Conservation (phyloP, 2,888 invertebrate species). For the Leucophenga montana region DNA sequence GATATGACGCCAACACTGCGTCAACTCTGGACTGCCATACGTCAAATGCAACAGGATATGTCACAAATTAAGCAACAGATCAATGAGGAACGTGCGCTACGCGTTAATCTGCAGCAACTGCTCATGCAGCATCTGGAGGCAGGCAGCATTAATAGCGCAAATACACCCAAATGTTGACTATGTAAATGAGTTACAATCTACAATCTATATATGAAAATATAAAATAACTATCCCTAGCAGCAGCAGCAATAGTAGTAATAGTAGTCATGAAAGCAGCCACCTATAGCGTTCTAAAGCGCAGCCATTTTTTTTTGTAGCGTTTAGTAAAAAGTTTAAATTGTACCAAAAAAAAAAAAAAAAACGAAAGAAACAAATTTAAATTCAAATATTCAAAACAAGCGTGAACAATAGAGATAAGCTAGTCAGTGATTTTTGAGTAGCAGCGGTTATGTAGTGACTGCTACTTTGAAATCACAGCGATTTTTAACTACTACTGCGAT, state of each 20-base stretch:
- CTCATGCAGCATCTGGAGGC: constrained; percentile 73
- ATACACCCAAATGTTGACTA: constrained; percentile 69
- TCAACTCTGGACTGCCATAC: constrained; percentile 72
- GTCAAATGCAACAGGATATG: constrained; percentile 73
- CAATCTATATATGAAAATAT: too few relatives aligned
- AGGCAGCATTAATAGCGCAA: constrained; percentile 66
- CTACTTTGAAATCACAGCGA: too few relatives aligned
- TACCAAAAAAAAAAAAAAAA: constrained; percentile 7
- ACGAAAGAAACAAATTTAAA: background rate
- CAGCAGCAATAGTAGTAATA: background rate
- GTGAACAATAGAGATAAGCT: too few relatives aligned
- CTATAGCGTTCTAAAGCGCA: constrained; percentile 20
- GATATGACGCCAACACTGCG: constrained; percentile 73
- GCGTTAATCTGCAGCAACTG: constrained; percentile 71
- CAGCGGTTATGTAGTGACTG: too few relatives aligned
- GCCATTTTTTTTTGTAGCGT: constrained; percentile 20
- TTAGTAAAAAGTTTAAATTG: constrained; percentile 8
- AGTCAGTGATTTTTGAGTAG: too few relatives aligned
- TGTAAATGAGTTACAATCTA: constrained; percentile 46
- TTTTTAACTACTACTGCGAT: too few relatives aligned
- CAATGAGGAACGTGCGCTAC: constrained; percentile 72
- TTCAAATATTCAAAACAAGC: too few relatives aligned
- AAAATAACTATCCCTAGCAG: constrained; percentile 10
- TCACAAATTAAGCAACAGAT: constrained; percentile 73
- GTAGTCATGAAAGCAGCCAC: constrained; percentile 8